These are phyloP conservation scores for Hypomecis punctinalis DNA, from an alignment of 2,888 invertebrate genomes.

Conservation along the genomic window DNA sequence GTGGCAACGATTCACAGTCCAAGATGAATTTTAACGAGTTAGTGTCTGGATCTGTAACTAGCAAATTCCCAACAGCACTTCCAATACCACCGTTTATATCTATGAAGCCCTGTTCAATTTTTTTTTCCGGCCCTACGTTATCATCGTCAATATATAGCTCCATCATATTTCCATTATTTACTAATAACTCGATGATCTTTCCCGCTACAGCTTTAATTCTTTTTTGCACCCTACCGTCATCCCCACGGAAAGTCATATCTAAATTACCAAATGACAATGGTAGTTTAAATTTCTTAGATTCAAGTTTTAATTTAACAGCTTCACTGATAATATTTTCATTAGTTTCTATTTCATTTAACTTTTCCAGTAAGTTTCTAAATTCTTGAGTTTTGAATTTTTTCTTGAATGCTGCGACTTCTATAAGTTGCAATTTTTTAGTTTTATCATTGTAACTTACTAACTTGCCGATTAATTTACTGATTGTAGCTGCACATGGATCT, in stretches of 20 bases:
- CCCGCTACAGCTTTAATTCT: slow-evolving; percentile 35
- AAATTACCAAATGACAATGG: slow-evolving; percentile 52
- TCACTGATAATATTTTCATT: slow-evolving; percentile 40
- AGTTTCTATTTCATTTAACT: slow-evolving; percentile 44
- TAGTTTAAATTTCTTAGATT: slow-evolving; percentile 42
- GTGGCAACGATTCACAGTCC: slow-evolving; percentile 29
- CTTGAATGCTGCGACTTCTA: slow-evolving; percentile 36
- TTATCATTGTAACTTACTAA: slow-evolving; percentile 40
- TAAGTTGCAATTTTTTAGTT: slow-evolving; percentile 33
- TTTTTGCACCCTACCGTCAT: slow-evolving; percentile 24
- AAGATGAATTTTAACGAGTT: slow-evolving; percentile 47
- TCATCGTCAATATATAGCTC: slow-evolving; percentile 43
- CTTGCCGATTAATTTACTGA: slow-evolving; percentile 51
- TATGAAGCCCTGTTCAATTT: slow-evolving; percentile 46
- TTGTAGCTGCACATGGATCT: slow-evolving; percentile 41
- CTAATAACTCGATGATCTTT: slow-evolving; percentile 30
- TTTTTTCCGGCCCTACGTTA: slow-evolving; percentile 45
- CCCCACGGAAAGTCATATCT: slow-evolving; percentile 46
- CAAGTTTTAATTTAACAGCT: slow-evolving; percentile 44
- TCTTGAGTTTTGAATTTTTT: slow-evolving; percentile 40
- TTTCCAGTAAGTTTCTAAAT: slow-evolving; percentile 34
- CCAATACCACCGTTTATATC: slow-evolving; percentile 51
- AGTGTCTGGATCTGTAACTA: slow-evolving; percentile 43
- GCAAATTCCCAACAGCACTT: slow-evolving; percentile 53
- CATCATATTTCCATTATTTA: slow-evolving; percentile 21